These are phyloP conservation scores for Lindbergichthys nudifrons DNA, from an alignment of 2,797 vertebrate species.

Conservation along the genomic window DNA sequence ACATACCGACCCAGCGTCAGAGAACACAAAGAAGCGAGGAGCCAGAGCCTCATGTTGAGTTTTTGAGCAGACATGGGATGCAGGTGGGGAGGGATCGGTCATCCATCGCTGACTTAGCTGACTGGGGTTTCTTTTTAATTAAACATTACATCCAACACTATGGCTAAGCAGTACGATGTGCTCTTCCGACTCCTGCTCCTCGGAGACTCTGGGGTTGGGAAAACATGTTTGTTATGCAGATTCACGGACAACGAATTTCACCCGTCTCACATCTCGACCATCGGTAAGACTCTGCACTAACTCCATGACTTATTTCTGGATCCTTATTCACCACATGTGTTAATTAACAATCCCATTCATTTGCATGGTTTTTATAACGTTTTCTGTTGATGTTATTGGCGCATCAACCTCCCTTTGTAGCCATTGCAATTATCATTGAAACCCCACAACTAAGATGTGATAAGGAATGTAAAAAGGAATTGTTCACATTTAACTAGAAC, in stretches of 20 bases:
- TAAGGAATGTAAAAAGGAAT: not conserved
- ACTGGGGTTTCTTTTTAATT: conserved; percentile 40
- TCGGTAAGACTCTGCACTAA: conserved; percentile 86
- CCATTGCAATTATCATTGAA: not conserved
- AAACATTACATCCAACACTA: conserved; percentile 74
- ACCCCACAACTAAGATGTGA: not conserved
- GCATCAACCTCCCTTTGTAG: conserved; percentile 7
- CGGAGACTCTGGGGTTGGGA: conserved; percentile 97
- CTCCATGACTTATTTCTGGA: not conserved
- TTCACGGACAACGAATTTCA: conserved; percentile 99
- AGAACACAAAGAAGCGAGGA: conserved; percentile 24
- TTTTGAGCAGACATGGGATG: conserved; percentile 74
- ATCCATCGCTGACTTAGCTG: conserved; percentile 74
- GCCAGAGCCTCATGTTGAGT: conserved; percentile 38
- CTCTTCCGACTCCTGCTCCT: conserved; percentile 96
- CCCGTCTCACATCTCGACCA: conserved; percentile 97
- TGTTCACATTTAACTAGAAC: not conserved
- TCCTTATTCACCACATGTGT: not conserved
- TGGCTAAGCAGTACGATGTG: conserved; percentile 99
- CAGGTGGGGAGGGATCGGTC: conserved; percentile 50
- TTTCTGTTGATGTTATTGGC: conserved; percentile 19
- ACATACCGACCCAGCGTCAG: conserved; percentile 40
- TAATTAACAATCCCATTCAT: not conserved
- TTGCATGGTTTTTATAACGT: not conserved
- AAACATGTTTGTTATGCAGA: conserved; percentile 97